phyloP scores from a whole-genome alignment of 2,888 invertebrate genomes.

The Phortica okadai region DNA sequence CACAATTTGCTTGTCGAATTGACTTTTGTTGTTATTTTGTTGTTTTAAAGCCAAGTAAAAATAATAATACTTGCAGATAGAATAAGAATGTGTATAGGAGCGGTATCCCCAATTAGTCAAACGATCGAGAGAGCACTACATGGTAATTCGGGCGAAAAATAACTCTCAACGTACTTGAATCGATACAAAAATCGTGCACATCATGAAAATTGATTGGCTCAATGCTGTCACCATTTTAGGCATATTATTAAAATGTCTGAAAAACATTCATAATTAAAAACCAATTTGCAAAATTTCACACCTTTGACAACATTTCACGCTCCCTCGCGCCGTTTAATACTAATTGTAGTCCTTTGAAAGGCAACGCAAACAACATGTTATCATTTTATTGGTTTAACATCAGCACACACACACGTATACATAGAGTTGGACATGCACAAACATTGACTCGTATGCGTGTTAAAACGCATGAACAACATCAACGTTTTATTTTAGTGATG shows the following conservation, averaged over 20 bases:
- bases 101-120: too few relatives aligned
- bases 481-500: neutral
- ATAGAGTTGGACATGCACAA: neutral
- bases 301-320: neutral
- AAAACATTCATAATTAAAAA: neutral
- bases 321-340: neutral
- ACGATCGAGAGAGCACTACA: too few relatives aligned
- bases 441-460: neutral
- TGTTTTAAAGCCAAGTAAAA: too few relatives aligned
- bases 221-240: too few relatives aligned
- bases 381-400: neutral
- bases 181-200: too few relatives aligned
- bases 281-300: neutral
- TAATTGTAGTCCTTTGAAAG: neutral
- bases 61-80: too few relatives aligned
- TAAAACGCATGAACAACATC: neutral
- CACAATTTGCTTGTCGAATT: too few relatives aligned
- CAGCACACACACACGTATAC: neutral
- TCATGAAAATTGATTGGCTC: too few relatives aligned
- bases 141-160: too few relatives aligned
- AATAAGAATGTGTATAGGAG: too few relatives aligned
- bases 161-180: too few relatives aligned
- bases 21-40: too few relatives aligned
- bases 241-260: neutral
- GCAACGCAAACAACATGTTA: neutral